These are phyloP conservation scores for Cliona cf. orientalis DNA, from an alignment of 37 sponge, comb jelly and placozoan species.

Conservation along the genomic window DNA sequence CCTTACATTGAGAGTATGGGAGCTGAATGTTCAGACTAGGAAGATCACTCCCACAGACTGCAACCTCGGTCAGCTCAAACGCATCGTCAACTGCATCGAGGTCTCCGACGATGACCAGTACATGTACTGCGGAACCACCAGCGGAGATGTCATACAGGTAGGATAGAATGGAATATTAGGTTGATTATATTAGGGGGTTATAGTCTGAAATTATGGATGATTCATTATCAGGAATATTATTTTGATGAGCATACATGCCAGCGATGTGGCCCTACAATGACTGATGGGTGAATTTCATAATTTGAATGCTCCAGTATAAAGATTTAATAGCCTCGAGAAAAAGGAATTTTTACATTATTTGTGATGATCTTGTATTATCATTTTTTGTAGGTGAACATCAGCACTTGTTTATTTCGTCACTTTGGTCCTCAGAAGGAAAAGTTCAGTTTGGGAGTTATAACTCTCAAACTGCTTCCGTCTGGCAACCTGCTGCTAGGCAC, in stretches of 20 bases:
- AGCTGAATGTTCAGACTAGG: slow-evolving; percentile 74
- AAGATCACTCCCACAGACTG: slow-evolving; percentile 96
- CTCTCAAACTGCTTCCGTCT: slow-evolving; percentile 58
- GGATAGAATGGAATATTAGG: background rate
- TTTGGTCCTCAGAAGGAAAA: slow-evolving; percentile 95
- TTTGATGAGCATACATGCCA: background rate
- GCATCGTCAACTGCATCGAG: slow-evolving; percentile 88
- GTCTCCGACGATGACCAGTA: slow-evolving; percentile 79
- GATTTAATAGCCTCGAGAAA: too few relatives aligned
- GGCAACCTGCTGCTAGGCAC: slow-evolving; percentile 82
- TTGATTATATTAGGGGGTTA: background rate
- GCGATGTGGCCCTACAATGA: background rate
- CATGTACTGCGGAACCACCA: slow-evolving; percentile 95
- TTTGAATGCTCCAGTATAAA: background rate
- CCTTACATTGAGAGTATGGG: slow-evolving; percentile 94
- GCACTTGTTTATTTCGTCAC: slow-evolving; percentile 75
- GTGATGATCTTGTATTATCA: too few relatives aligned
- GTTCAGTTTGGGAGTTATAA: slow-evolving; percentile 75
- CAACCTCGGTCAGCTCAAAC: slow-evolving; percentile 92
- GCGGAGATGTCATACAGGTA: slow-evolving; percentile 90
- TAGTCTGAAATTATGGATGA: background rate
- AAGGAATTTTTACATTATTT: too few relatives aligned
- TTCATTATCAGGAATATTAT: background rate
- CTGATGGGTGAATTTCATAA: background rate
- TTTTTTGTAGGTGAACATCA: slow-evolving; percentile 76